These are phyloP conservation scores for Ormyrus pomaceus DNA, from an alignment of 2,888 invertebrate species.

Conservation along the genomic window DNA sequence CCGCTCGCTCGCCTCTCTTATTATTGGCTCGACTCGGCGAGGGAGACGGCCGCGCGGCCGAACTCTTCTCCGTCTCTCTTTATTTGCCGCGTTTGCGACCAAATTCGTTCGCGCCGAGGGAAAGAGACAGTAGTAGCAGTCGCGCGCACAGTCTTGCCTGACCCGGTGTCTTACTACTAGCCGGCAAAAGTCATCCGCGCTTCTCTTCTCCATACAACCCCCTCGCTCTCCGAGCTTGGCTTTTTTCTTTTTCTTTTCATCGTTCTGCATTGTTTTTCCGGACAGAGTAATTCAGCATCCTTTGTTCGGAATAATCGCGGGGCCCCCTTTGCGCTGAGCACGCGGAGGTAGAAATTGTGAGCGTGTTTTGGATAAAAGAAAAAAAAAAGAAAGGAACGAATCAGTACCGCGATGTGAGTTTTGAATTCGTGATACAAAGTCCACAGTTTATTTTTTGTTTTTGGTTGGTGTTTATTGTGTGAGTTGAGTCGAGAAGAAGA, in stretches of 20 bases:
- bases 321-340: no score
- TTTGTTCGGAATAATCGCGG: no score
- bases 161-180: background rate
- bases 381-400: no score
- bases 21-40: constrained; percentile 23
- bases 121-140: background rate
- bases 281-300: background rate
- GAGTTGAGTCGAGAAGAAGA: constrained; percentile 4
- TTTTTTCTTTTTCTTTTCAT: background rate
- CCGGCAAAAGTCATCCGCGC: background rate
- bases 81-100: background rate
- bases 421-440: constrained; percentile 10
- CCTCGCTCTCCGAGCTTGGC: background rate
- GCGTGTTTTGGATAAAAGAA: no score
- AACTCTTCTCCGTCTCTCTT: background rate
- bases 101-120: constrained; percentile 17
- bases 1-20: background rate
- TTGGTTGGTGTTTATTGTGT: background rate
- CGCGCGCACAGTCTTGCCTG: background rate
- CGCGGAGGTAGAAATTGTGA: no score
- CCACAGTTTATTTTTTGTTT: constrained; percentile 6
- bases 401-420: constrained; percentile 34
- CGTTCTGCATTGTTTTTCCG: background rate
- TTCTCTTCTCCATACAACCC: background rate
- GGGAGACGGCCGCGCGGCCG: background rate